These are phyloP conservation scores for Polylopha cassiicola DNA, from an alignment of 2,888 invertebrate species.

Conservation along the genomic window DNA sequence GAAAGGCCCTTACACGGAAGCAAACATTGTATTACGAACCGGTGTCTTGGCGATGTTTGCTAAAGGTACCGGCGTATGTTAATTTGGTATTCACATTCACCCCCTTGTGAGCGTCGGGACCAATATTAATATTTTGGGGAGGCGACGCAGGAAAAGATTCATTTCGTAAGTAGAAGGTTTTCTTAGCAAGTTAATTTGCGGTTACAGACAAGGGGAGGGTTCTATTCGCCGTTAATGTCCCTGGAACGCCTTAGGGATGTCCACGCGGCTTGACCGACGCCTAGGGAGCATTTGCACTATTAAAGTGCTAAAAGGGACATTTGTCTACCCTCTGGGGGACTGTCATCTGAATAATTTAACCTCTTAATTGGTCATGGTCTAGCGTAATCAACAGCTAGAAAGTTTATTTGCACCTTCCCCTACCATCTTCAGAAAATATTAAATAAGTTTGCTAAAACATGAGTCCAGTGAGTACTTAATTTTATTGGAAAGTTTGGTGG, in stretches of 20 bases:
- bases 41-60: conserved; percentile 72
- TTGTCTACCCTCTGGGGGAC: conserved; percentile 61
- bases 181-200: conserved; percentile 58
- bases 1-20: conserved; percentile 69
- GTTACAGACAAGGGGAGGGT: conserved; percentile 69
- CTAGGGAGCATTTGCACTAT: conserved; percentile 59
- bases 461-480: too few relatives aligned
- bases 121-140: conserved; percentile 69
- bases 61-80: conserved; percentile 69
- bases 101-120: conserved; percentile 50
- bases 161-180: conserved; percentile 36
- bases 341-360: conserved; percentile 71
- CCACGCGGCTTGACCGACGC: conserved; percentile 61
- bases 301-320: conserved; percentile 76
- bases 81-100: conserved; percentile 64
- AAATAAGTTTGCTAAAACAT: too few relatives aligned
- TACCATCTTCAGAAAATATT: neutral
- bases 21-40: conserved; percentile 72
- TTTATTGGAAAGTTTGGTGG: too few relatives aligned
- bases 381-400: conserved; percentile 30
- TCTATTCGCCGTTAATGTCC: conserved; percentile 52
- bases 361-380: conserved; percentile 62
- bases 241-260: conserved; percentile 63
- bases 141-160: conserved; percentile 44
- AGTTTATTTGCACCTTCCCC: conserved; percentile 1